Evolutionary conservation across 1,140 invertebrate species (phyloP).

Genomic region (Pseudomyrmex gracilis): DNA sequence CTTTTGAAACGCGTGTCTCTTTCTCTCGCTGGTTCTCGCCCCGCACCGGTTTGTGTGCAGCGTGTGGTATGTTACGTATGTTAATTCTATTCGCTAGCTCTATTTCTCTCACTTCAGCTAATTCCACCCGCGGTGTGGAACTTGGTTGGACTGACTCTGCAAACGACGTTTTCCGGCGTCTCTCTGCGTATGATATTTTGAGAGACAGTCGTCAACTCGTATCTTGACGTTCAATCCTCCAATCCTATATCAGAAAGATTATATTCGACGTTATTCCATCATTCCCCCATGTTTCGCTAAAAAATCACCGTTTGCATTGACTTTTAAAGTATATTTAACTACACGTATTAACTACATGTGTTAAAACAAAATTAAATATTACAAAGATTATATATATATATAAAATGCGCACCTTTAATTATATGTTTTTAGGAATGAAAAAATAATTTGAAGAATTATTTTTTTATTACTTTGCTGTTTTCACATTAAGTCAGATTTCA

Average conservation of each 20-base stretch:
- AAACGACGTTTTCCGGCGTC: conserved; percentile 41
- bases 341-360: too few species aligned
- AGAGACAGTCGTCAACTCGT: conserved; percentile 13
- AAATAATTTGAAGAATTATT: too few species aligned
- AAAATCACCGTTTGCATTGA: not conserved
- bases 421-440: too few species aligned
- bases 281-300: not conserved
- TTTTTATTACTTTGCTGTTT: too few species aligned
- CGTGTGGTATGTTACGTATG: conserved; percentile 26
- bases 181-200: conserved; percentile 59
- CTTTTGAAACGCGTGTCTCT: not conserved
- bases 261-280: not conserved
- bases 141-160: conserved; percentile 63
- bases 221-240: not conserved
- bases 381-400: too few species aligned
- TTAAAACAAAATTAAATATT: too few species aligned
- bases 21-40: conserved; percentile 15
- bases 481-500: too few species aligned
- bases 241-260: not conserved
- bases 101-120: conserved; percentile 64
- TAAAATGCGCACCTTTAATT: too few species aligned
- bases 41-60: not conserved
- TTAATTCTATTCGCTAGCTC: conserved; percentile 56
- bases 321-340: not conserved
- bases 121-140: conserved; percentile 58